phyloP scores from a whole-genome alignment of 2,797 vertebrate genomes.

The Hephaestus fuliginosus region DNA sequence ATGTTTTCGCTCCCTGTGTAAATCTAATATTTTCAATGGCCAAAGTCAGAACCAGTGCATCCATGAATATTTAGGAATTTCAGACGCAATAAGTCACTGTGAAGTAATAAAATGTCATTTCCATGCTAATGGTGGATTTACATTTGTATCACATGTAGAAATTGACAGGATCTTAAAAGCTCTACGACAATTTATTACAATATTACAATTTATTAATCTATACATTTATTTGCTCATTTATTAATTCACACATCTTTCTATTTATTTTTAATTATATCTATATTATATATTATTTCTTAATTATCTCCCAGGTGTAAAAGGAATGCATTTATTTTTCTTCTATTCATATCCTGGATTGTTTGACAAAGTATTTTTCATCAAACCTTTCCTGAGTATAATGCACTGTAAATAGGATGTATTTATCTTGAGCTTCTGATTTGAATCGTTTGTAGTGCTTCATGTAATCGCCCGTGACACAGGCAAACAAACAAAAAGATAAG shows the following conservation, averaged over 20 bases:
- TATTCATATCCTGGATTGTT: conserved; percentile 7
- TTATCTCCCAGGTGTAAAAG: not conserved
- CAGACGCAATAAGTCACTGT: conserved; percentile 54
- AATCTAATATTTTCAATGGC: conserved; percentile 42
- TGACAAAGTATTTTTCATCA: conserved; percentile 1
- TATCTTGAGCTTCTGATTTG: conserved; percentile 47
- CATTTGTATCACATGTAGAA: conserved; percentile 44
- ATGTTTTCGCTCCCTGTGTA: conserved; percentile 30
- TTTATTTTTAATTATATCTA: not conserved
- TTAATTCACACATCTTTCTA: not conserved
- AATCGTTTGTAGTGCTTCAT: conserved; percentile 27
- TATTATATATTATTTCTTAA: not conserved
- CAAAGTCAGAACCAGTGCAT: conserved; percentile 39
- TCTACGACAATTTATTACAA: too few relatives aligned
- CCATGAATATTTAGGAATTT: conserved; percentile 58
- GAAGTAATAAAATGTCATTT: conserved; percentile 67
- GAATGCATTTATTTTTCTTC: not conserved
- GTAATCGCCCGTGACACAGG: conserved; percentile 53
- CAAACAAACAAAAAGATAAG: conserved; percentile 61
- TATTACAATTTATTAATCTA: not conserved
- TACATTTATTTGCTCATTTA: not conserved
- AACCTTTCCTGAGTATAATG: conserved; percentile 28
- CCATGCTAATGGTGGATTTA: conserved; percentile 64
- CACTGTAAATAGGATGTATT: conserved; percentile 50
- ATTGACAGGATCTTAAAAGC: not conserved